phyloP scores from a whole-genome alignment of 2,888 invertebrate genomes.

The Ptycholaimellus sp. region DNA sequence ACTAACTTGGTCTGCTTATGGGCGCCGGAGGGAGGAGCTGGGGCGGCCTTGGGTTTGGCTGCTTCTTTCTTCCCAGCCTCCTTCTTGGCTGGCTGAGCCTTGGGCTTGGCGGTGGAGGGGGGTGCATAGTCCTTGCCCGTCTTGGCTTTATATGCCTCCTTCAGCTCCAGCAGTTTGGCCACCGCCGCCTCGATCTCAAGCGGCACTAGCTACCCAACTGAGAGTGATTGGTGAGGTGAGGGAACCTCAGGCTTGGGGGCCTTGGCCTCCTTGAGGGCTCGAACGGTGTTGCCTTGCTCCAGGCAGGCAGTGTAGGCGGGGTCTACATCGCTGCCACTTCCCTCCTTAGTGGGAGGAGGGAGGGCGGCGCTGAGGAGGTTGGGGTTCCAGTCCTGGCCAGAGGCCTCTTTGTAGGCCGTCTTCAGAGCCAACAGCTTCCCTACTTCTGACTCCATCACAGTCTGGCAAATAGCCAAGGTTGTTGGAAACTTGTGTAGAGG shows the following conservation, averaged over 20 bases:
- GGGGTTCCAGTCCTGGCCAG: conserved; percentile 43
- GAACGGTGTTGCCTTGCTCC: too few relatives aligned
- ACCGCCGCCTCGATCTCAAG: conserved; percentile 37
- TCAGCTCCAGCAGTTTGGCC: conserved; percentile 41
- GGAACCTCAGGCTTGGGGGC: too few relatives aligned
- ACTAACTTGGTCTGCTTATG: conserved; percentile 13
- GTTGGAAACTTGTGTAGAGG: too few relatives aligned
- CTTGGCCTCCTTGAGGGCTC: too few relatives aligned
- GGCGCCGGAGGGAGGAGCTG: conserved; percentile 9
- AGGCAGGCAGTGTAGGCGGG: too few relatives aligned
- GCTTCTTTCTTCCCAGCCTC: conserved; percentile 20
- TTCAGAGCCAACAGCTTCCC: conserved; percentile 43
- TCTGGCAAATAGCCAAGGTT: too few relatives aligned
- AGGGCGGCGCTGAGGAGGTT: too few relatives aligned
- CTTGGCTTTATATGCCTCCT: conserved; percentile 47
- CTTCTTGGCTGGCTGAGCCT: conserved; percentile 12
- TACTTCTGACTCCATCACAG: conserved; percentile 35
- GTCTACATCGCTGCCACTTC: too few relatives aligned
- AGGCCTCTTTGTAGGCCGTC: conserved; percentile 44
- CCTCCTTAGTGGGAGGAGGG: too few relatives aligned
- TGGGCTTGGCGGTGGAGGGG: conserved; percentile 8
- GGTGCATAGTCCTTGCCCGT: conserved; percentile 39
- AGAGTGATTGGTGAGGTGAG: too few relatives aligned
- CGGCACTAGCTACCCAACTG: too few relatives aligned
- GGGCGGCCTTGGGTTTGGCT: conserved; percentile 10